Percentiles rank a stretch among this genome's conserved stretches.
Evolutionary conservation across 2,888 invertebrate genomes (phyloP).

Genomic region (Meteorus colon): DNA sequence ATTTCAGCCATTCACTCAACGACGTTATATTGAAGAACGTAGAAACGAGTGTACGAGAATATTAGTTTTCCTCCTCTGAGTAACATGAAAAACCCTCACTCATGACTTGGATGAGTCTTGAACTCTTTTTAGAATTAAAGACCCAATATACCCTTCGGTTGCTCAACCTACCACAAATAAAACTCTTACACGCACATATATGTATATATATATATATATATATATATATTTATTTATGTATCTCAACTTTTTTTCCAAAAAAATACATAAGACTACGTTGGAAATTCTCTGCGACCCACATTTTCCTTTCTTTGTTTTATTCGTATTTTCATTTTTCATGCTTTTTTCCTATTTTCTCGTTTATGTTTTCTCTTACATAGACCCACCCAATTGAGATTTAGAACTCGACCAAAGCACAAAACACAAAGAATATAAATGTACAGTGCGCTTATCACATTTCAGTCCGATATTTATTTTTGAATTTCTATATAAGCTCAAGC

Average conservation of each 20-base stretch:
- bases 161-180: no score
- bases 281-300: conserved; percentile 48
- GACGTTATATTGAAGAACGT: no score
- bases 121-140: no score
- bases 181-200: neutral
- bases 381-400: neutral
- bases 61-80: no score
- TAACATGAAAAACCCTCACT: no score
- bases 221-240: neutral
- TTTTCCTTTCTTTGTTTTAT: conserved; percentile 37
- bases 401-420: neutral
- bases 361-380: neutral
- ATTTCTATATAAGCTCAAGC: neutral
- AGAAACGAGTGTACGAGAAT: no score
- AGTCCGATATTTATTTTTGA: neutral
- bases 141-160: no score
- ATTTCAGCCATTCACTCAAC: no score
- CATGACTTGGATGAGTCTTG: no score
- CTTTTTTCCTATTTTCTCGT: neutral
- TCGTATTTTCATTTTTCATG: conserved; percentile 3
- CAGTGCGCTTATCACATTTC: neutral
- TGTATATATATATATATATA: neutral
- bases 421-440: neutral
- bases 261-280: conserved; percentile 19
- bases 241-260: neutral